Evolutionary conservation across 2,797 vertebrate species (phyloP), one percentile per base, ranked within the genome.

Genomic region (Glossophaga mutica): DNA sequence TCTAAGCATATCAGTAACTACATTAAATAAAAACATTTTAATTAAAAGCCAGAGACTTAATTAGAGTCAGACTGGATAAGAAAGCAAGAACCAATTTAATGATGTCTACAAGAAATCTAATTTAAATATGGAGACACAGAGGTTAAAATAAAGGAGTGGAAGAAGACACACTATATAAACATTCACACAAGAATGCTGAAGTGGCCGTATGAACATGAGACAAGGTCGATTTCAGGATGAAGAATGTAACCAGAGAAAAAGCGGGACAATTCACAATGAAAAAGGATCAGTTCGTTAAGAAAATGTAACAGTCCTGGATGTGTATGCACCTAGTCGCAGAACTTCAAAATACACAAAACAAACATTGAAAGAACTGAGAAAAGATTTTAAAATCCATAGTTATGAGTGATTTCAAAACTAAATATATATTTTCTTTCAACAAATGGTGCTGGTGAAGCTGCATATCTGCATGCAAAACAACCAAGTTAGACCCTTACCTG

Each of bases 31-130:
- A 92, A 77, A 48, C 24, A 70, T 65, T 93, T 87, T 87, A 70
- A 88, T 91, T 93, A 96, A 89, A 95, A 88, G 57, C 29, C 32
- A 85, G 55, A 74, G 29, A 67, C 62, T 84, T 67, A 67, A 84
- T 67, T 84, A 67, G 46, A 84, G 81, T 93, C 48, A 65, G 29
- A 32, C 29, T 77, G 87, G 19, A 83, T 83, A 79, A 74, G 65
- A 93, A 90, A 86, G 68, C 62, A 74, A 89, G 74, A 90, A 39
- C 34, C 85, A 90, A 46, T 84, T 79, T 88, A 71, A 65, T 37
- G 12, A 89, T 76, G 55, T 85, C 67, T 85, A 59, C 9, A 79
- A 90, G 57, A 93, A 81, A 87, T 57, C 22, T 42, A 93, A 83
- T 86, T 65, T 87, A 91, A 87, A 91, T 62, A 87, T 81, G 57